Evolutionary conservation across 2,113 vertebrate genomes (phyloP), one percentile per base, ranked within the genome.

Genomic region (Poecile atricapillus): DNA sequence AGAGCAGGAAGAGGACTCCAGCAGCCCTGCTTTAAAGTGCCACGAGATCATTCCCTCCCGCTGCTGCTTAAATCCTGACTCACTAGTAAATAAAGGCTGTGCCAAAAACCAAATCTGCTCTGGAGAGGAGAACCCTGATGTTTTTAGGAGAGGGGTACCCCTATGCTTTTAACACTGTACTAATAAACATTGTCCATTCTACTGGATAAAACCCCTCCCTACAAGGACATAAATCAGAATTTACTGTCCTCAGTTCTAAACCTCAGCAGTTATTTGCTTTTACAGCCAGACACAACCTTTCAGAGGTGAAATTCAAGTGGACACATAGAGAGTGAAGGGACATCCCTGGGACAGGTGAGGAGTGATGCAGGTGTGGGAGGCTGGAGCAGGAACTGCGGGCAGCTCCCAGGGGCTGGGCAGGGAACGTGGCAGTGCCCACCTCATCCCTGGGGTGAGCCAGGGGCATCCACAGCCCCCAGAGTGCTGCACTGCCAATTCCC

Each of bases 1-100:
- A 47, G 76, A 52, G 79, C 79, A 78, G 93, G 92, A 94, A 95
- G 80, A 49, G 87, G 46, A 46, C 25, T 88, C 60, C 47, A 46
- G 1, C 44, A 85, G 56, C 55, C 17, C 49, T 1, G 19, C 68
- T 91, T 53, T 50, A n/a, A 39, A 58, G 31, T 25, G 90, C 87
- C 90, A 70, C 35, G 7, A 43, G 82, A 80, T 60, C 43, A 10
- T 9, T 68, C 75, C 83, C 64, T 83, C 59, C 63, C 8, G 1
- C 41, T 13, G 30, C 67, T 70, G 75, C 65, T 46, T 1, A 33
- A 75, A 58, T 41, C 83, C 90, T 28, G 33, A 63, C 85, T 86
- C 85, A 10, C 4, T 1, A 19, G 17, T 46, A 84, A 94, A 87
- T 37, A 71, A 78, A 70, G 91, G n/a, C 65, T 9, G 14, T 49